Evolutionary conservation across 1,140 invertebrate genomes (phyloP), one percentile per base, ranked within the genome.

Genomic region (Battus philenor): DNA sequence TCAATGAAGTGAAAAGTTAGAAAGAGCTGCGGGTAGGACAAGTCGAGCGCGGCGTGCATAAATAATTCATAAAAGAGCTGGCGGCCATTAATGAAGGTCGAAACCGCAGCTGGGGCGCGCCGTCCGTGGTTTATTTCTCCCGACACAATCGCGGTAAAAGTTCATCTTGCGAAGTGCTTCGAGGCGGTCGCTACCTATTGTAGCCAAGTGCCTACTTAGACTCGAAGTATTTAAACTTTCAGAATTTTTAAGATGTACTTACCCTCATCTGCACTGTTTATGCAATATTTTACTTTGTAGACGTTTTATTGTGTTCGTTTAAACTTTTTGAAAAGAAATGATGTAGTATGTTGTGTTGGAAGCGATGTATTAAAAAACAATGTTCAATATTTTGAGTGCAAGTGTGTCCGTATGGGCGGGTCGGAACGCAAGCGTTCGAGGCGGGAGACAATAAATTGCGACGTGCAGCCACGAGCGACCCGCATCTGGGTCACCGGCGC

Each of bases 21-120:
- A 55, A 38, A 55, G 59, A 54, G 51, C 57, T 61, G 66, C 46
- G 61, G 60, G 59, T 56, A 62, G 76, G 72, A 74, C 73, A 77
- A 72, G 59, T 52, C 55, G 54, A 62, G 63, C 59, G 63, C 57
- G 61, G 68, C 54, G 50, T 64, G 68, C 68, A 75, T 83, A 71
- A 75, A 79, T 79, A 80, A 83, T 84, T 78, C 74, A 79, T 78
- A 76, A 80, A 74, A 77, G 65, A 72, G 64, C 67, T 56, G 54
- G 59, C 57, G 59, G 56, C 57, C 67, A 68, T 72, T 81, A 77
- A 79, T 70, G 68, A 76, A 72, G 64, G 69, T 54, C 63, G 56
- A 59, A 71, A 70, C 63, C 74, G 62, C 73, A 66, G 58, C 54
- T 59, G 53, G 51, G 43, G 53, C 51, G 57, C 34, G 47, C 47